These are phyloP conservation scores for Yponomeuta plumbellus DNA, from an alignment of 2,888 invertebrate species.

Conservation along the genomic window DNA sequence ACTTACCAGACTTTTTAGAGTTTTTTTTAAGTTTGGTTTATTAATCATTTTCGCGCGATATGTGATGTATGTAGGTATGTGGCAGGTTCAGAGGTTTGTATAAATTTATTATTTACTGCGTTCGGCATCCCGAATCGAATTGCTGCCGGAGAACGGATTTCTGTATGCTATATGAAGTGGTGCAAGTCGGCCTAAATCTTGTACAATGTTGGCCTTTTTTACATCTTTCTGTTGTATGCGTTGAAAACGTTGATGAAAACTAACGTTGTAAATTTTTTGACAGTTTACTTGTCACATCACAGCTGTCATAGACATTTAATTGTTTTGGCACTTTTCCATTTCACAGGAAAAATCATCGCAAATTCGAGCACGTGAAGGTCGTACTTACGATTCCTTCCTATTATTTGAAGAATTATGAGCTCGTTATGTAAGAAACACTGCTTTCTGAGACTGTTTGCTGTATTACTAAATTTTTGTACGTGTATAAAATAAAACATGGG, in stretches of 20 bases:
- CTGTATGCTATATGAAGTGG: no score
- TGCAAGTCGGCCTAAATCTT: no score
- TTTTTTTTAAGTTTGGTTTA: no score
- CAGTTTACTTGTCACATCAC: not conserved
- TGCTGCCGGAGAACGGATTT: no score
- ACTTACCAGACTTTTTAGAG: no score
- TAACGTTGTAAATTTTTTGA: not conserved
- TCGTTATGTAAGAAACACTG: constrained; percentile 12
- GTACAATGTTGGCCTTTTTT: no score
- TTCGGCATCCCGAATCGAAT: no score
- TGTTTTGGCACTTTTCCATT: not conserved
- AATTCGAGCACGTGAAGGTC: not conserved
- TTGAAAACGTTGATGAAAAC: not conserved
- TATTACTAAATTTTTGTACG: constrained; percentile 5
- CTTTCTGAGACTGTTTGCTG: not conserved
- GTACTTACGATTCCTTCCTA: not conserved
- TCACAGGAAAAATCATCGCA: not conserved
- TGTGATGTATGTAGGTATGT: no score
- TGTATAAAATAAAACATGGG: constrained; percentile 37
- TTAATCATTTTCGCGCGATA: no score
- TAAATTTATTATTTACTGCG: no score
- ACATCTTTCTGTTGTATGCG: no score
- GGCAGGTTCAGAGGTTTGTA: no score
- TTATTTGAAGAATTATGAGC: constrained; percentile 9
- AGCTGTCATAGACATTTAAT: not conserved